Conservation (phyloP, 1,140 invertebrate genomes). For the Mamestra configurata region DNA sequence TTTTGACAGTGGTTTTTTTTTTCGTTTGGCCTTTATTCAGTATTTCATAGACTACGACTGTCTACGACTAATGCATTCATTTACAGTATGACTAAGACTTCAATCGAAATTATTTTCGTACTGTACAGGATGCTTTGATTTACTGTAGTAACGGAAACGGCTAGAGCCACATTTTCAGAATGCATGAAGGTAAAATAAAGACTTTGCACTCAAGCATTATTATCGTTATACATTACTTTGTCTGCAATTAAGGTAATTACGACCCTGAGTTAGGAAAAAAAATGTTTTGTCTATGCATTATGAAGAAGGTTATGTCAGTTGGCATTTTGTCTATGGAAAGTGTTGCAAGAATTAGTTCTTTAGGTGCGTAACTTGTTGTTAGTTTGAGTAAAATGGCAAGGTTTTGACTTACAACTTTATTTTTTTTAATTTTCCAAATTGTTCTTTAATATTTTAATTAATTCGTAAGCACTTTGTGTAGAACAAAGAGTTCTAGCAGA, state of each 20-base stretch:
- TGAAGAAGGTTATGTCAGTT: neutral
- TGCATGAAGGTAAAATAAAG: slow-evolving; percentile 39
- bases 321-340: neutral
- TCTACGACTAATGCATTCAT: neutral
- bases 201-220: neutral
- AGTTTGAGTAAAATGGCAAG: neutral
- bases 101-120: slow-evolving; percentile 37
- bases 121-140: slow-evolving; percentile 46
- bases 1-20: neutral
- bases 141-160: slow-evolving; percentile 25
- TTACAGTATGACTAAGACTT: neutral
- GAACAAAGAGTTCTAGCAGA: neutral
- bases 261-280: neutral
- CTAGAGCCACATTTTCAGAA: slow-evolving; percentile 27
- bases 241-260: slow-evolving; percentile 14
- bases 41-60: neutral
- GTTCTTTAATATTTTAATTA: neutral
- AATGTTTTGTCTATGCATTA: neutral
- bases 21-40: neutral
- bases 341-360: neutral
- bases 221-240: neutral
- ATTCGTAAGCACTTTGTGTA: neutral
- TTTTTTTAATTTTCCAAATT: neutral
- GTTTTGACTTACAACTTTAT: neutral
- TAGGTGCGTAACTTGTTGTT: neutral